These are phyloP conservation scores for Philereme transversata DNA, from an alignment of 2,888 invertebrate species.

Conservation along the genomic window DNA sequence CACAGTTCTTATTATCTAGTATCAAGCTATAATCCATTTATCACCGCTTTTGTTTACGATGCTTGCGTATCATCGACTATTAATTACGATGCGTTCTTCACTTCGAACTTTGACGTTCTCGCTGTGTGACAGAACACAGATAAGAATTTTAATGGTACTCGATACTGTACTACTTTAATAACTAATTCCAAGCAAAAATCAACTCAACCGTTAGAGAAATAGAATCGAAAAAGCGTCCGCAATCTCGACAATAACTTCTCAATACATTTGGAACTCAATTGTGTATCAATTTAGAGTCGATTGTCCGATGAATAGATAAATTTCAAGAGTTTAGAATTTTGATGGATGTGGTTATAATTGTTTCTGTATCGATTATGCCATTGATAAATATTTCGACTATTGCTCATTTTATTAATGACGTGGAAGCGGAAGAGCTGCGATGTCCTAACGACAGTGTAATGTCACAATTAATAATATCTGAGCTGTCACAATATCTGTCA, in stretches of 20 bases:
- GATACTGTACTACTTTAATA: slow-evolving; percentile 63
- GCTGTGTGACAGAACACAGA: slow-evolving; percentile 82
- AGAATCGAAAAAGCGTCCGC: slow-evolving; percentile 6
- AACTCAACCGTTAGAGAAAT: slow-evolving; percentile 44
- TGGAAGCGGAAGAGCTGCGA: slow-evolving; percentile 79
- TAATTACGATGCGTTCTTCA: slow-evolving; percentile 82
- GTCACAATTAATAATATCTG: slow-evolving; percentile 81
- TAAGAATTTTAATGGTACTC: slow-evolving; percentile 83
- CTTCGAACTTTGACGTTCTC: slow-evolving; percentile 83
- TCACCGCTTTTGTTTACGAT: slow-evolving; percentile 83
- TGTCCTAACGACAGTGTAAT: slow-evolving; percentile 75
- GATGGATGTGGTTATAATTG: slow-evolving; percentile 84
- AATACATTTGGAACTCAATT: slow-evolving; percentile 56
- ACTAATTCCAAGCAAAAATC: slow-evolving; percentile 46
- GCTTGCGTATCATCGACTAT: slow-evolving; percentile 83
- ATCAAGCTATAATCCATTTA: slow-evolving; percentile 81
- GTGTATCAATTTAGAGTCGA: slow-evolving; percentile 31
- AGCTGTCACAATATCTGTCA: slow-evolving; percentile 82
- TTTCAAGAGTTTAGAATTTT: slow-evolving; percentile 74
- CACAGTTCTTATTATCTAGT: slow-evolving; percentile 77
- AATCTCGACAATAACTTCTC: neutral
- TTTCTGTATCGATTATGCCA: slow-evolving; percentile 84
- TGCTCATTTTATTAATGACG: slow-evolving; percentile 83
- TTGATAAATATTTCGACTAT: slow-evolving; percentile 83
- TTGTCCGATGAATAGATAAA: slow-evolving; percentile 29